phyloP scores from a whole-genome alignment of 2,113 vertebrate species.

The Scopus umbretta region DNA sequence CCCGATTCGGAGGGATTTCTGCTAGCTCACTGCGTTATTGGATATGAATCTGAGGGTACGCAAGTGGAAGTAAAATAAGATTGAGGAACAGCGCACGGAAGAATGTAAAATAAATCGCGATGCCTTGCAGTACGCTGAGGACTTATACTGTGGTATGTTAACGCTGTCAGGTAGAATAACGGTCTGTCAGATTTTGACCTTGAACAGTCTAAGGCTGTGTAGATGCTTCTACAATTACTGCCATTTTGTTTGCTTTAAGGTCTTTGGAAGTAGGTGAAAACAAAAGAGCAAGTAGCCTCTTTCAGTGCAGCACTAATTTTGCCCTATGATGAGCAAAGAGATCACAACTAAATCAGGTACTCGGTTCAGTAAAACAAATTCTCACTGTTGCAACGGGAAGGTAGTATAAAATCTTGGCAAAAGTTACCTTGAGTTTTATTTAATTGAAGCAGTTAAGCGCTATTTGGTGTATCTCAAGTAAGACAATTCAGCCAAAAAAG shows the following conservation, averaged over 20 bases:
- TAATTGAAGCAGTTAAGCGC: not conserved
- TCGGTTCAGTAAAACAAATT: not conserved
- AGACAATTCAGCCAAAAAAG: not conserved
- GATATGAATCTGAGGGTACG: not conserved
- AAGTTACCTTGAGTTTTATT: conserved; percentile 12
- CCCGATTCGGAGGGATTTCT: not conserved
- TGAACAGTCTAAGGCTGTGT: not conserved
- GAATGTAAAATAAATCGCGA: not conserved
- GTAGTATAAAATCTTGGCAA: not conserved
- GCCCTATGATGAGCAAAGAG: not conserved
- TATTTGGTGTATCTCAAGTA: not conserved
- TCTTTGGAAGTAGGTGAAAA: not conserved
- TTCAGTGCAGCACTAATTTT: not conserved
- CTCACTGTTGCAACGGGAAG: not conserved
- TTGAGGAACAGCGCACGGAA: not conserved
- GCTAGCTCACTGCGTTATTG: not conserved
- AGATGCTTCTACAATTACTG: not conserved
- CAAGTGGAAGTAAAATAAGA: not conserved
- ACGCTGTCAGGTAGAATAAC: not conserved
- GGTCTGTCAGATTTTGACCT: not conserved
- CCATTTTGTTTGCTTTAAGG: not conserved
- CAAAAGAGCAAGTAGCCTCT: not conserved
- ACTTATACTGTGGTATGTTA: not conserved
- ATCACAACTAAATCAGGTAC: not conserved
- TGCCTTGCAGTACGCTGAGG: not conserved